Percentiles rank a stretch among this genome's conserved stretches.
Evolutionary conservation across 2,888 invertebrate genomes (phyloP).

Genomic region (Drosophila rubida): DNA sequence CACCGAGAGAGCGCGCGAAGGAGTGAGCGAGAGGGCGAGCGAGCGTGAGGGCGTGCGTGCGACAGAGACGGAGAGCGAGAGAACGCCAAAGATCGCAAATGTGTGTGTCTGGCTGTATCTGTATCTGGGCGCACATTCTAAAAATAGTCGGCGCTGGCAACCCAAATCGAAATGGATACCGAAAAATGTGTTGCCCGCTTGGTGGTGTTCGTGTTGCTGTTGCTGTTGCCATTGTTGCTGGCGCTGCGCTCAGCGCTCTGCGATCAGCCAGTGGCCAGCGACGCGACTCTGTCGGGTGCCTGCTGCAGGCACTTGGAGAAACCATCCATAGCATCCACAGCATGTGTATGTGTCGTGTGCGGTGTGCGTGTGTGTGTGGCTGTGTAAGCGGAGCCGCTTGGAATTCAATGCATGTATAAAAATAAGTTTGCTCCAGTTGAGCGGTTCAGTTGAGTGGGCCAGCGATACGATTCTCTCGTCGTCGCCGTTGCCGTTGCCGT

Average conservation of each 20-base stretch:
- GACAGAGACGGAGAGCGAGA: conserved; percentile 23
- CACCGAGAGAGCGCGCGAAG: not conserved
- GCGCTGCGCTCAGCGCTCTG: conserved; percentile 28
- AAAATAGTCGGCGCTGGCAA: conserved; percentile 80
- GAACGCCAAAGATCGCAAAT: not conserved
- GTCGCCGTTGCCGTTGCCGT: not conserved
- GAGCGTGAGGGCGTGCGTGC: conserved; percentile 6
- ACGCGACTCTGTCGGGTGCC: conserved; percentile 16
- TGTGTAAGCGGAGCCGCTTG: conserved; percentile 78
- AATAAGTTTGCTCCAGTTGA: conserved; percentile 77
- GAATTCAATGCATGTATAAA: conserved; percentile 79
- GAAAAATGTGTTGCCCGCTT: conserved; percentile 55
- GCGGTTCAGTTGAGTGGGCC: conserved; percentile 48
- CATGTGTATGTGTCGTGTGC: conserved; percentile 2
- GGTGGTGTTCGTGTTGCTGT: conserved; percentile 22
- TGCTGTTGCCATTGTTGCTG: conserved; percentile 2
- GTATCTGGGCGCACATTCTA: conserved; percentile 84
- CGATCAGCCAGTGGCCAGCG: conserved; percentile 33
- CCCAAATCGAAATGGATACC: conserved; percentile 84
- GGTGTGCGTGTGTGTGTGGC: conserved; percentile 13
- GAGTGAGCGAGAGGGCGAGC: conserved; percentile 19
- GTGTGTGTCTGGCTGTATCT: conserved; percentile 44
- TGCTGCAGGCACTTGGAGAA: conserved; percentile 69
- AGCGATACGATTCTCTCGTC: conserved; percentile 21
- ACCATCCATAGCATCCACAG: conserved; percentile 7